A percentile compares a stretch with the other conserved stretches of the same genome.
Evolutionary conservation across 1,140 invertebrate species (phyloP).

Genomic region (Aphelenchoides fujianensis): DNA sequence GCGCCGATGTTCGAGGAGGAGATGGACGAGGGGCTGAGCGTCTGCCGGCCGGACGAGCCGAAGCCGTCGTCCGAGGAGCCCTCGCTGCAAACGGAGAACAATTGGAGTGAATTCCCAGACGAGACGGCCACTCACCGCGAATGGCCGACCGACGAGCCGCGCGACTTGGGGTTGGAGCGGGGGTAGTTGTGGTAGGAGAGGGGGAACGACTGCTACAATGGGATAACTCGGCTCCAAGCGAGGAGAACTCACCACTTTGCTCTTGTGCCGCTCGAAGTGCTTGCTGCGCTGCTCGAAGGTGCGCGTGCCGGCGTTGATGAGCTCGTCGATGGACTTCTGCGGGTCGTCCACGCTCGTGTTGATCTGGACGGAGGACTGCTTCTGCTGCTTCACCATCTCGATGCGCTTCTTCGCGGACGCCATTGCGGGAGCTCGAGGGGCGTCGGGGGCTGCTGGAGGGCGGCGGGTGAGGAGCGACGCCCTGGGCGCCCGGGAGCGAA

Average conservation of each 20-base stretch:
- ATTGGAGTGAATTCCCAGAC: background rate
- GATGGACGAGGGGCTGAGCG: slow-evolving; percentile 25
- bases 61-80: slow-evolving; percentile 34
- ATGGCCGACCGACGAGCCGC: slow-evolving; percentile 33
- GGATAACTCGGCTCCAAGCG: background rate
- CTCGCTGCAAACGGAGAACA: background rate
- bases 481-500: too few relatives aligned
- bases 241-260: slow-evolving; percentile 25
- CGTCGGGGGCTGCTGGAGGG: background rate
- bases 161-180: slow-evolving; percentile 25
- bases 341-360: slow-evolving; percentile 28
- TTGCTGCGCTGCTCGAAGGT: slow-evolving; percentile 27
- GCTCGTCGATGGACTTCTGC: slow-evolving; percentile 30
- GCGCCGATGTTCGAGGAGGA: slow-evolving; percentile 26
- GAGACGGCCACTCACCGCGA: slow-evolving; percentile 7
- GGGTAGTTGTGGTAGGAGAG: slow-evolving; percentile 10
- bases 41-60: slow-evolving; percentile 30
- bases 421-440: slow-evolving; percentile 22
- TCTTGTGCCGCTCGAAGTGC: slow-evolving; percentile 30
- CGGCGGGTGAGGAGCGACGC: too few relatives aligned
- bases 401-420: slow-evolving; percentile 26
- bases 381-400: slow-evolving; percentile 24
- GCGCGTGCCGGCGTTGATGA: slow-evolving; percentile 21
- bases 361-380: slow-evolving; percentile 20
- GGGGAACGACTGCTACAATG: slow-evolving; percentile 26